These are phyloP conservation scores for Lasioglossum calceatum DNA, from an alignment of 2,888 invertebrate genomes.

Conservation along the genomic window DNA sequence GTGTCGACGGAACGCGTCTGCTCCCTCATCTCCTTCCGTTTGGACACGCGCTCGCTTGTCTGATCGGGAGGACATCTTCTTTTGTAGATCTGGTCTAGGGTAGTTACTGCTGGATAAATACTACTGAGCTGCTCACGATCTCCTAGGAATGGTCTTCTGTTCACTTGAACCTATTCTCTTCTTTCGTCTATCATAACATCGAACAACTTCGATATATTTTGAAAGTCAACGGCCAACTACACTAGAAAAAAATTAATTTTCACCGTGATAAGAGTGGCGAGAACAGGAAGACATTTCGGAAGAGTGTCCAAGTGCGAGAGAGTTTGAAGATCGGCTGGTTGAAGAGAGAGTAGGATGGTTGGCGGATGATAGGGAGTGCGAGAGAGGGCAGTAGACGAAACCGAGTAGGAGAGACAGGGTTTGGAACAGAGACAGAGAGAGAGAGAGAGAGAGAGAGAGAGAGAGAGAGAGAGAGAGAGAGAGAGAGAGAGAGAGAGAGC, in stretches of 20 bases:
- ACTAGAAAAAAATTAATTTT: not conserved
- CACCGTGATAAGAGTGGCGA: not conserved
- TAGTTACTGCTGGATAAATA: not conserved
- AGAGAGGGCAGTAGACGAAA: slow-evolving; percentile 31
- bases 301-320: not conserved
- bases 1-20: slow-evolving; percentile 25
- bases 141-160: no score
- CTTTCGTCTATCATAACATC: no score
- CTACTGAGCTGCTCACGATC: not conserved
- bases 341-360: not conserved
- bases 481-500: slow-evolving; percentile 36
- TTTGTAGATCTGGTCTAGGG: not conserved
- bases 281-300: slow-evolving; percentile 15
- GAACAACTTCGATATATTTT: no score
- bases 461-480: no score
- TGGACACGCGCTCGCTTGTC: not conserved
- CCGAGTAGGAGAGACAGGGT: slow-evolving; percentile 25
- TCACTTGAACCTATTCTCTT: no score
- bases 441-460: slow-evolving; percentile 13
- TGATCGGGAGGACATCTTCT: not conserved
- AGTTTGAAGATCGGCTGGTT: not conserved
- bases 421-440: slow-evolving; percentile 3
- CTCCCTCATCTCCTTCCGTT: slow-evolving; percentile 20
- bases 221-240: not conserved
- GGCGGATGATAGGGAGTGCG: not conserved